Base-by-base conservation (phyloP, 2,888 invertebrate genomes). In the Macaria liturata region DNA sequence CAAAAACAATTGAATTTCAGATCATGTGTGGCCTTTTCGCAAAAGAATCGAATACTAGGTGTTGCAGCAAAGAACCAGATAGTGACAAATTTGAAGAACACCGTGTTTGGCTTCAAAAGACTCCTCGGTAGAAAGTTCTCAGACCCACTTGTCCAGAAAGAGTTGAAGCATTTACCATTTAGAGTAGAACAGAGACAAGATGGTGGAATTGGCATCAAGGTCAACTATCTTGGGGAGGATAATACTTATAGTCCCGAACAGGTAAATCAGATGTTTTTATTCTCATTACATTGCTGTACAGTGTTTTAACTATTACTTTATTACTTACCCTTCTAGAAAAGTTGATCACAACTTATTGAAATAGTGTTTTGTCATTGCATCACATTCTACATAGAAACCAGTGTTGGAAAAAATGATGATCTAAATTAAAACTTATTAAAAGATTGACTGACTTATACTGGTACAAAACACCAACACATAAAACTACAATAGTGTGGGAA, bases 31-130 rank as follows among this genome's bases (percentile, higher is more conserved):
- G 98, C 99, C 31, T 98, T 99, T 91, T 97, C 97, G 76, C 95
- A 96, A 65, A 98, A 97, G 83, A 97, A 96, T 81, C 95, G 99
- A 72, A 95, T 97, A 76, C 94, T 99, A 83, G 99, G 99, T 58
- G 98, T 98, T 43, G 97, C 98, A 46, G 99, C 99, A 59, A 98
- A 98, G 85, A 98, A 98, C 82, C 98, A 99, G 86, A 96, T 97
- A 92, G 96, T 98, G 54, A 98, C 98, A 74, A 99, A 99, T 84
- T 95, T 98, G 95, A 98, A 97, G 87, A 99, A 99, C 84, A 99
- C 99, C 64, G 95, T 99, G 59, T 95, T 95, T 89, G 96, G 97
- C 62, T 97, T 99, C 86, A 99, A 99, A 89, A 94, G 97, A 75
- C 92, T 99, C 53, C 88, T 99, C 75, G 99, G 99, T 57, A 94